Evolutionary conservation across 2,888 invertebrate species (phyloP).

Genomic region (Rotaria socialis): DNA sequence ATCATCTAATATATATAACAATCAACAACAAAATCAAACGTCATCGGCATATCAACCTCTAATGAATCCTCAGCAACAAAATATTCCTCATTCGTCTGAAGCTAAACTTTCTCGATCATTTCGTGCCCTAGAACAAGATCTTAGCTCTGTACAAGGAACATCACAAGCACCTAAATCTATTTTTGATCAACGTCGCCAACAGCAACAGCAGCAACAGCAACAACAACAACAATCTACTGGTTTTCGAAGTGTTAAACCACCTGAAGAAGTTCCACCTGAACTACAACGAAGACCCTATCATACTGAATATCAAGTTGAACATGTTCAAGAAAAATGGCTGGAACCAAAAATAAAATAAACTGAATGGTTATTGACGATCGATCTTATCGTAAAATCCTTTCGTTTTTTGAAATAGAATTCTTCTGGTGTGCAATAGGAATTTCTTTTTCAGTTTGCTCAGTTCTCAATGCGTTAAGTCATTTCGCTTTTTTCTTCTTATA

Average conservation of each 20-base stretch:
- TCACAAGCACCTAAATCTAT: constrained; percentile 37
- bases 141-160: constrained; percentile 1
- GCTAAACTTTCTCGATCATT: constrained; percentile 41
- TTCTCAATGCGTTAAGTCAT: background rate
- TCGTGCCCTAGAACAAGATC: constrained; percentile 15
- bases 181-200: background rate
- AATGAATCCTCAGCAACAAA: background rate
- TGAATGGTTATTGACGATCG: background rate
- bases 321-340: constrained; percentile 44
- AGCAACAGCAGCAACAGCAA: background rate
- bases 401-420: too few species aligned
- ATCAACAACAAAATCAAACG: background rate
- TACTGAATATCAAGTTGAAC: constrained; percentile 44
- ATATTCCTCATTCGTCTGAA: constrained; percentile 7
- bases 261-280: constrained; percentile 38
- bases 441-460: constrained; percentile 5
- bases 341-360: constrained; percentile 37
- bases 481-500: background rate
- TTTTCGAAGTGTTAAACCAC: constrained; percentile 22
- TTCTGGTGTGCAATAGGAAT: background rate
- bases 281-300: constrained; percentile 39
- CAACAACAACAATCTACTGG: background rate
- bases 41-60: background rate
- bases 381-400: background rate
- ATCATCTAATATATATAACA: background rate